phyloP scores from a whole-genome alignment of 2,113 vertebrate species.

The Perccottus glenii region DNA sequence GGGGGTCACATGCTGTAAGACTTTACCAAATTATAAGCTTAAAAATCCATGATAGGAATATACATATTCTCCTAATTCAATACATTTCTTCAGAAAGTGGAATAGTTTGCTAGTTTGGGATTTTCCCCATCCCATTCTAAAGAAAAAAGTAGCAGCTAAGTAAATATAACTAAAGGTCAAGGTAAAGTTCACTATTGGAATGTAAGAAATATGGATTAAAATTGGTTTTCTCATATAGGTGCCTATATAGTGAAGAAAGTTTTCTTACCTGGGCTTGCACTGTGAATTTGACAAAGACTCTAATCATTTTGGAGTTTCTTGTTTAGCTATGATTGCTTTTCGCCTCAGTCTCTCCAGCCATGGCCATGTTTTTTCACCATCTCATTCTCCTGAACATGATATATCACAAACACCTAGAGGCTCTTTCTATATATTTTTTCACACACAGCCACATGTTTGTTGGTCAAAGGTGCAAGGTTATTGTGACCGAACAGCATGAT shows the following conservation, averaged over 20 bases:
- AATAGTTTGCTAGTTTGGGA: no score
- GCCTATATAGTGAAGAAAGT: neutral
- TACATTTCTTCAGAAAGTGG: no score
- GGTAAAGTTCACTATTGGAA: no score
- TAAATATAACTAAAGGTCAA: no score
- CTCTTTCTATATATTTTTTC: neutral
- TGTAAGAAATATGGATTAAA: neutral
- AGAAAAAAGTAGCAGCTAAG: no score
- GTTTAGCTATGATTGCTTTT: slow-evolving; percentile 9
- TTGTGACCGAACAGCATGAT: neutral
- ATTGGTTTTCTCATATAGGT: neutral
- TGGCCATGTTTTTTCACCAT: slow-evolving; percentile 4
- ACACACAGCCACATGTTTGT: slow-evolving; percentile 6
- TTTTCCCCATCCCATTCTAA: no score
- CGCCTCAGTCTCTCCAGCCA: slow-evolving; percentile 1
- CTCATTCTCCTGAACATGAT: slow-evolving; percentile 2
- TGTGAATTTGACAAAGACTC: slow-evolving; percentile 2
- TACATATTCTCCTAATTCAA: no score
- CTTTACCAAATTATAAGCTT: no score
- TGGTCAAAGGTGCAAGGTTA: slow-evolving; percentile 1
- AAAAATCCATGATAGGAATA: no score
- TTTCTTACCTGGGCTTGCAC: neutral
- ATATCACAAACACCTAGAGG: slow-evolving; percentile 2
- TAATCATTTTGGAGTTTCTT: slow-evolving; percentile 1
- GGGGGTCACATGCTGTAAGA: no score